A percentile compares a stretch with the other conserved stretches of the same genome.
Evolutionary conservation across 2,113 vertebrate species (phyloP).

Genomic region (Chamaetylas fuelleborni): DNA sequence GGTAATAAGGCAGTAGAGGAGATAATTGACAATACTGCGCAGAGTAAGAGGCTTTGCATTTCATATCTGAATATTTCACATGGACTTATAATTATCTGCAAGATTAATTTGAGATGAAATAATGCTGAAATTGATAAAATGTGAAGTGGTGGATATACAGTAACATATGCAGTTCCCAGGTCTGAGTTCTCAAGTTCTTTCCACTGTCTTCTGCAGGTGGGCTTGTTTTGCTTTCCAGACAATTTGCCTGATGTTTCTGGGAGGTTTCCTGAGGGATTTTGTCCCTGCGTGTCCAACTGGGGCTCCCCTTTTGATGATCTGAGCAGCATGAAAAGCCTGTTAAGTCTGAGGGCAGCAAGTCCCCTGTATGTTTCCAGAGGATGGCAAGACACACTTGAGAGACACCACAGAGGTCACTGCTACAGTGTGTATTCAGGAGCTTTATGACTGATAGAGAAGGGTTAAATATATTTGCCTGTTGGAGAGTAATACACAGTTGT

Average conservation of each 20-base stretch:
- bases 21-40: background rate
- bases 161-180: background rate
- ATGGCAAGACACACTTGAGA: background rate
- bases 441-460: background rate
- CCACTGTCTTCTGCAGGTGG: background rate
- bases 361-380: background rate
- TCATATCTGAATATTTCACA: background rate
- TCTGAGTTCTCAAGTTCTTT: background rate
- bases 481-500: slow-evolving; percentile 39
- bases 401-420: background rate
- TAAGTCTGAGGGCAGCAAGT: background rate
- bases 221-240: background rate
- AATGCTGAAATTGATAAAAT: background rate
- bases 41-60: background rate
- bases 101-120: background rate
- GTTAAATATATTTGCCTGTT: slow-evolving; percentile 47
- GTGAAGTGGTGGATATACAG: background rate
- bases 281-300: background rate
- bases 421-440: background rate
- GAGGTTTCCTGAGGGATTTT: background rate
- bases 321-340: background rate
- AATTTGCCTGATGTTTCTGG: background rate
- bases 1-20: background rate
- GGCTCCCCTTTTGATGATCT: background rate
- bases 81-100: background rate